Evolutionary conservation across 2,113 vertebrate species (phyloP), one percentile per base, ranked within the genome.

Genomic region (Catharus minimus): DNA sequence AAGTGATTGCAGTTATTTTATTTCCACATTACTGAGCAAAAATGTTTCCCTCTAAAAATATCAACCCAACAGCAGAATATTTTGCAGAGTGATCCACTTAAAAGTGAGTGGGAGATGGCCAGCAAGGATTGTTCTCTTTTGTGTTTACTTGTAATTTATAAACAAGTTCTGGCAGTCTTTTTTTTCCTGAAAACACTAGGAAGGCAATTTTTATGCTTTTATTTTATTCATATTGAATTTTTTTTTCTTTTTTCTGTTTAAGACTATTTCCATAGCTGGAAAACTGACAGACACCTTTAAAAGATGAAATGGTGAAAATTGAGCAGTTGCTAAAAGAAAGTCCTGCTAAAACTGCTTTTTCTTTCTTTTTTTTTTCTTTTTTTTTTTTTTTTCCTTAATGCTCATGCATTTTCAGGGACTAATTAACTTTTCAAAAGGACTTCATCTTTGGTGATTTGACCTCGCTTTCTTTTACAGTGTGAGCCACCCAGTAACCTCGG

Each of bases 351-450:
- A 72, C 7, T 50, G 44, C 10, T n/a, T 27, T 57, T 39, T 23
- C 3, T 26, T 39, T 15, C 3, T 44, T 53, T 60, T 47, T 22
- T 55, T 6, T 2, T 0, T 14, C 43, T 60, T 27, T 26, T 3
- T 26, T 39, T 15, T 44, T 53, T 60, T 47, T 22, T 55, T 6
- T 2, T 0, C 16, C 46, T 60, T 85, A 90, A 90, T 71, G 49
- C 77, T 90, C 49, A 68, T 86, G 76, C 41, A 84, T 92, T 91
- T 95, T 86, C 83, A 90, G 69, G 22, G 61, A 81, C 76, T 95
- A 84, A 81, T 92, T 95, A 92, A 89, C 76, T 93, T 92, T 88
- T 92, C 53, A 86, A n/a, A 75, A 90, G 69, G 73, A 44, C 38
- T 69, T 94, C 46, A 75, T 90, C 57, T 90, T 75, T 47, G 79